Evolutionary conservation across 2,797 vertebrate species (phyloP).

Genomic region (Arrhamphus sclerolepis): DNA sequence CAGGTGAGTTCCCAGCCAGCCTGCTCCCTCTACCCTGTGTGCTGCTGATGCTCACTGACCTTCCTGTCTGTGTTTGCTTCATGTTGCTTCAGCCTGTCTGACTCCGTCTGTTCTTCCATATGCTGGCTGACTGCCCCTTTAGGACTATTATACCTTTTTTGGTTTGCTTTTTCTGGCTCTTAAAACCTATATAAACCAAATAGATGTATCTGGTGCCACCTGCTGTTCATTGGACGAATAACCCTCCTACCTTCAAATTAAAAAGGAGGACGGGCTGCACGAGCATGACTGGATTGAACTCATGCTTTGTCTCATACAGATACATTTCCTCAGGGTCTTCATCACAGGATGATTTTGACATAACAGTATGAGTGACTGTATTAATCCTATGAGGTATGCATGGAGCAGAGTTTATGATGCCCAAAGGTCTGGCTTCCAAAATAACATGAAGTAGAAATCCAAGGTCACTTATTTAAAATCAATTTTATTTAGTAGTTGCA

Average conservation of each 20-base stretch:
- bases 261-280: conserved; percentile 66
- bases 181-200: conserved; percentile 40
- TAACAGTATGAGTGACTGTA: conserved; percentile 41
- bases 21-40: conserved; percentile 66
- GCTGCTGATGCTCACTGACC: conserved; percentile 63
- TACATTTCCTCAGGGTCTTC: conserved; percentile 60
- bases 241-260: conserved; percentile 45
- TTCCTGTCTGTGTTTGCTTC: conserved; percentile 66
- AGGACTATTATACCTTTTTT: conserved; percentile 39
- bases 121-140: conserved; percentile 52
- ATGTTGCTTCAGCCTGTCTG: conserved; percentile 69
- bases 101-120: conserved; percentile 58
- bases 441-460: conserved; percentile 30
- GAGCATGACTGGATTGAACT: conserved; percentile 71
- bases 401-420: conserved; percentile 51
- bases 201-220: conserved; percentile 74
- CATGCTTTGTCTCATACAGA: conserved; percentile 71
- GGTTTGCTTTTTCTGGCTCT: conserved; percentile 67
- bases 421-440: conserved; percentile 51
- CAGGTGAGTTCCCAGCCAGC: conserved; percentile 83
- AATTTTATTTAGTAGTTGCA: background rate
- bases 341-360: conserved; percentile 49
- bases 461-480: conserved; percentile 5
- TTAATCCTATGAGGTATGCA: conserved; percentile 73
- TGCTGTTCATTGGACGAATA: conserved; percentile 73